phyloP scores from a whole-genome alignment of 2,797 vertebrate species.

The Schizothorax lantsangensis region DNA sequence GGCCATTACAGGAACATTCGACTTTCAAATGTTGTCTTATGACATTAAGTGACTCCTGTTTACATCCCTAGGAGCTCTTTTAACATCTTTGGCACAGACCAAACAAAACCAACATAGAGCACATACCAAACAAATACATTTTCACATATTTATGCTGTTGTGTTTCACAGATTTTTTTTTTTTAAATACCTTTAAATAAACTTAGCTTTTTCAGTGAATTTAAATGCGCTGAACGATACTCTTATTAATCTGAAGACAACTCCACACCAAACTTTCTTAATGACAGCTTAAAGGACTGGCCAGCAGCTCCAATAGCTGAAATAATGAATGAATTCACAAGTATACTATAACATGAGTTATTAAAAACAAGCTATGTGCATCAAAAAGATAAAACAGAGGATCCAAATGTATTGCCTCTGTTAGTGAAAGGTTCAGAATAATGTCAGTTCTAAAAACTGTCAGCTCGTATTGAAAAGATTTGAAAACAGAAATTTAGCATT shows the following conservation, averaged over 20 bases:
- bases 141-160: not conserved
- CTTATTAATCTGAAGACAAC: constrained; percentile 30
- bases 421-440: constrained; percentile 26
- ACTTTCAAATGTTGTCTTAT: not conserved
- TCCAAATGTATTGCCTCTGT: not conserved
- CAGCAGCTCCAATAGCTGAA: constrained; percentile 78
- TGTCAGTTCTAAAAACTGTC: constrained; percentile 15
- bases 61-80: constrained; percentile 1
- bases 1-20: constrained; percentile 11
- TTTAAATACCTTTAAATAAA: constrained; percentile 13
- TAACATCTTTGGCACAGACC: constrained; percentile 14
- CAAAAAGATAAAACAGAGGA: not conserved
- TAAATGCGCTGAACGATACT: not conserved
- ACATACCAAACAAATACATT: constrained; percentile 9
- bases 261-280: constrained; percentile 51
- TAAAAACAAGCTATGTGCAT: constrained; percentile 41
- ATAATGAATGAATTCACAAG: constrained; percentile 44
- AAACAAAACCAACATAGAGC: constrained; percentile 18
- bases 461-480: not conserved
- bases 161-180: not conserved
- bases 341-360: constrained; percentile 18
- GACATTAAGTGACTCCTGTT: constrained; percentile 10
- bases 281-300: constrained; percentile 73
- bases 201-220: not conserved
- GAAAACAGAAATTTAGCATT: not conserved